phyloP scores from a whole-genome alignment of 2,888 invertebrate species.

The Patella depressa region DNA sequence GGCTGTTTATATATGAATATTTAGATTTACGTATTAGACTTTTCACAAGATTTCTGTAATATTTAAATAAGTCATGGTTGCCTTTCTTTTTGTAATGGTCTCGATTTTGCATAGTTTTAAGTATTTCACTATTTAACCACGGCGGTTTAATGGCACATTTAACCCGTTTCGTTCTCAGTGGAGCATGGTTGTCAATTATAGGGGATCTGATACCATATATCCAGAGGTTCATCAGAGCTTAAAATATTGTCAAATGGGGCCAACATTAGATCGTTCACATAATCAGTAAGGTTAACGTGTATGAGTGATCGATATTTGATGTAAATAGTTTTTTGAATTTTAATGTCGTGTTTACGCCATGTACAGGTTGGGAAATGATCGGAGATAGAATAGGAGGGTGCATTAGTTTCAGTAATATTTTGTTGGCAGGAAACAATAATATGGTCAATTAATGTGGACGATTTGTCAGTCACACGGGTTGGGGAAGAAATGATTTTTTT shows the following conservation, averaged over 20 bases:
- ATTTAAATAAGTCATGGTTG: background rate
- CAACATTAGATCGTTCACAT: background rate
- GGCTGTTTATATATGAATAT: background rate
- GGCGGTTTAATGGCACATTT: background rate
- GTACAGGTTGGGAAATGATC: constrained; percentile 4
- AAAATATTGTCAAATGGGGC: background rate
- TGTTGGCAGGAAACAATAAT: background rate
- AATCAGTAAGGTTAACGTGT: background rate
- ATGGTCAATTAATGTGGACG: background rate
- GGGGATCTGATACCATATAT: too few species aligned
- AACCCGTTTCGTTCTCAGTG: too few species aligned
- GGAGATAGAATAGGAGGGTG: background rate
- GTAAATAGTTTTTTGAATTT: background rate
- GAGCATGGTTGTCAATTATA: too few species aligned
- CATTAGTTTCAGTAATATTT: background rate
- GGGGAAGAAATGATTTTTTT: background rate
- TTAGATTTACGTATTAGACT: background rate
- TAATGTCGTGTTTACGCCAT: background rate
- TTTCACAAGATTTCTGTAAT: constrained; percentile 3
- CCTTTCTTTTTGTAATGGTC: background rate
- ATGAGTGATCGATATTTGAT: background rate
- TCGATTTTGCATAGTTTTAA: background rate
- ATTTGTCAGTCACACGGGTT: background rate
- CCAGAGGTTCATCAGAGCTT: background rate
- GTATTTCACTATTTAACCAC: background rate